Evolutionary conservation across 2,888 invertebrate genomes (phyloP).

Genomic region (Girardia tigrina): DNA sequence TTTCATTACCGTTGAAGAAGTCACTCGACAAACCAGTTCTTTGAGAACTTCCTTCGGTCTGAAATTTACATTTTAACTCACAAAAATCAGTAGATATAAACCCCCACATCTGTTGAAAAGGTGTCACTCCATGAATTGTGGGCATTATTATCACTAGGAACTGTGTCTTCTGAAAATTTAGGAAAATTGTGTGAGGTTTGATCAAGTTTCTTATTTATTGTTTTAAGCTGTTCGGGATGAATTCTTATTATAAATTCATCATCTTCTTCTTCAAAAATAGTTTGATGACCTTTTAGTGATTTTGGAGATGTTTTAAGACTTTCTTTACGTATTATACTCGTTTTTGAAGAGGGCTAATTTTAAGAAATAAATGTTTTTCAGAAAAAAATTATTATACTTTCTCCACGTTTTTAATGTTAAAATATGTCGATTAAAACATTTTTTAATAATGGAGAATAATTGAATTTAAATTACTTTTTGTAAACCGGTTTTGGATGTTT

Average conservation of each 20-base stretch:
- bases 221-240: neutral
- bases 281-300: neutral
- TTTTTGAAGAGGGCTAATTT: too few relatives aligned
- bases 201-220: neutral
- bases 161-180: neutral
- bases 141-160: neutral
- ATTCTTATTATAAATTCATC: conserved; percentile 10
- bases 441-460: too few relatives aligned
- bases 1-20: neutral
- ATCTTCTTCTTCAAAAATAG: neutral
- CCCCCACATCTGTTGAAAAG: neutral
- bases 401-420: too few relatives aligned
- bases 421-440: too few relatives aligned
- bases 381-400: too few relatives aligned
- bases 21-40: neutral
- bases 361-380: too few relatives aligned
- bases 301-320: neutral
- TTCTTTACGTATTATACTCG: too few relatives aligned
- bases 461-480: neutral
- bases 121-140: neutral
- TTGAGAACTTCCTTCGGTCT: neutral
- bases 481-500: neutral
- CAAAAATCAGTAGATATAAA: neutral
- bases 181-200: neutral
- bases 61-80: neutral